A percentile compares a stretch with the other conserved stretches of the same genome.
phyloP scores from a whole-genome alignment of 2,888 invertebrate species.

The Lasius platythorax region DNA sequence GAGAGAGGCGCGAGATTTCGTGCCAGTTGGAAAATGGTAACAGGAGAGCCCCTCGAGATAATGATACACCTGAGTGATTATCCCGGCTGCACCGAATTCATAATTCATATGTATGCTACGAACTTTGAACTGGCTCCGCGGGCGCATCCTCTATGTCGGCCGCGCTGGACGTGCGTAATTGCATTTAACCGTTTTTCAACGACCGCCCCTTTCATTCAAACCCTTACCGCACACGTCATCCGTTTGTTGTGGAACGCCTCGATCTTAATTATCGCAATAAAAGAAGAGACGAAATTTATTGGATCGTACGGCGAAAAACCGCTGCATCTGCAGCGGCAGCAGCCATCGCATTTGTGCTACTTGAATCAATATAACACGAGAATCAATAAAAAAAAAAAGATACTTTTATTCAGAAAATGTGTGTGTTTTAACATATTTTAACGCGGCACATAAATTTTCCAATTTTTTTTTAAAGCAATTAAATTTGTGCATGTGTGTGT shows the following conservation, averaged over 20 bases:
- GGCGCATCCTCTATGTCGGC: constrained; percentile 13
- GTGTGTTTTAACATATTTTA: not conserved
- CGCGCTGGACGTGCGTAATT: constrained; percentile 34
- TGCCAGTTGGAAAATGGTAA: constrained; percentile 70
- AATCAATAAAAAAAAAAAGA: constrained; percentile 39
- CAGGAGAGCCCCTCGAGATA: constrained; percentile 66
- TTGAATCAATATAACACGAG: not conserved
- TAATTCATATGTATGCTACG: constrained; percentile 71
- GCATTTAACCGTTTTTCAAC: constrained; percentile 42
- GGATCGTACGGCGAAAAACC: constrained; percentile 15
- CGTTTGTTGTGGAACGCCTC: constrained; percentile 10
- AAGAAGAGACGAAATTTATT: constrained; percentile 19
- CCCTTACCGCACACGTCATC: constrained; percentile 57
- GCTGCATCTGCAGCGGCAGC: not conserved
- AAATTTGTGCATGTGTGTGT: not conserved
- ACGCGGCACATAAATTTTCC: not conserved
- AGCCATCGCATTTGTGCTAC: not conserved
- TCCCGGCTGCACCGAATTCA: constrained; percentile 74
- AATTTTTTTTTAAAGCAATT: not conserved
- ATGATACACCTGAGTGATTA: constrained; percentile 69
- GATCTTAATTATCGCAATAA: constrained; percentile 22
- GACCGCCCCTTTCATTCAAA: constrained; percentile 42
- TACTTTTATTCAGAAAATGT: constrained; percentile 30
- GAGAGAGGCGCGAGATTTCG: constrained; percentile 60
- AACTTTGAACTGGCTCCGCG: constrained; percentile 73